phyloP scores from a whole-genome alignment of 2,113 vertebrate species.

The Ceyx margarethae region DNA sequence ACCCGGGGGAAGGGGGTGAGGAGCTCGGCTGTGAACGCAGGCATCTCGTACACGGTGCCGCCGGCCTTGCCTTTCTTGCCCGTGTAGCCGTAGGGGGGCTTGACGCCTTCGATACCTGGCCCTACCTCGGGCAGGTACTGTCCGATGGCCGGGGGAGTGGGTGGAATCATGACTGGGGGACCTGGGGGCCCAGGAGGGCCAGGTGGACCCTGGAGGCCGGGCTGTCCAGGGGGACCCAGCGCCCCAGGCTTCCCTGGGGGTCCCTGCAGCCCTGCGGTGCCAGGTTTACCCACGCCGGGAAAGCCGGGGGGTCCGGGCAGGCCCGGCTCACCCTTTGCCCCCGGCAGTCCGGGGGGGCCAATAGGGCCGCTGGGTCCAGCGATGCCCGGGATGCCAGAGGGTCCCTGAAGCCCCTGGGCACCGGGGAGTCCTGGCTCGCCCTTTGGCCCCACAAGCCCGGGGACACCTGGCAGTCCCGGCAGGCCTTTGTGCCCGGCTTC shows the following conservation, averaged over 20 bases:
- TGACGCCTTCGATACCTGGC: slow-evolving; percentile 77
- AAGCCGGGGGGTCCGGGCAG: slow-evolving; percentile 82
- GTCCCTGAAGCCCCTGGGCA: slow-evolving; percentile 87
- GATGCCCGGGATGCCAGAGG: slow-evolving; percentile 90
- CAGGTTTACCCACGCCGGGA: slow-evolving; percentile 82
- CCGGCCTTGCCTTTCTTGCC: slow-evolving; percentile 82
- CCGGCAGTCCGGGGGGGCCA: slow-evolving; percentile 84
- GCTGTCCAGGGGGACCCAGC: slow-evolving; percentile 84
- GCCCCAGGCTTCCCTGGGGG: slow-evolving; percentile 85
- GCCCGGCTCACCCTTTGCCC: slow-evolving; percentile 88
- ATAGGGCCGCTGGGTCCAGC: slow-evolving; percentile 85
- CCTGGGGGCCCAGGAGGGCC: slow-evolving; percentile 86
- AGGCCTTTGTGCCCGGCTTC: slow-evolving; percentile 84
- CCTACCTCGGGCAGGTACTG: slow-evolving; percentile 84
- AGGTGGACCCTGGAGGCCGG: slow-evolving; percentile 83
- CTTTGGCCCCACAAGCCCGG: slow-evolving; percentile 83
- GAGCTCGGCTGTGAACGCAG: slow-evolving; percentile 90
- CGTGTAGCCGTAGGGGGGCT: slow-evolving; percentile 78
- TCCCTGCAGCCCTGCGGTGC: slow-evolving; percentile 83
- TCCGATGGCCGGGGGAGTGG: slow-evolving; percentile 79
- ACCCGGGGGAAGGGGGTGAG: slow-evolving; percentile 91
- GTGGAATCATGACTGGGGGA: slow-evolving; percentile 69
- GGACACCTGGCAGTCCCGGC: slow-evolving; percentile 81
- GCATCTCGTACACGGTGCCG: slow-evolving; percentile 80
- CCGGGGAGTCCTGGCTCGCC: slow-evolving; percentile 84